A percentile compares a stretch with the other conserved stretches of the same genome.
Conservation (phyloP, 2,888 invertebrate genomes). For the Clitarchus hookeri region DNA sequence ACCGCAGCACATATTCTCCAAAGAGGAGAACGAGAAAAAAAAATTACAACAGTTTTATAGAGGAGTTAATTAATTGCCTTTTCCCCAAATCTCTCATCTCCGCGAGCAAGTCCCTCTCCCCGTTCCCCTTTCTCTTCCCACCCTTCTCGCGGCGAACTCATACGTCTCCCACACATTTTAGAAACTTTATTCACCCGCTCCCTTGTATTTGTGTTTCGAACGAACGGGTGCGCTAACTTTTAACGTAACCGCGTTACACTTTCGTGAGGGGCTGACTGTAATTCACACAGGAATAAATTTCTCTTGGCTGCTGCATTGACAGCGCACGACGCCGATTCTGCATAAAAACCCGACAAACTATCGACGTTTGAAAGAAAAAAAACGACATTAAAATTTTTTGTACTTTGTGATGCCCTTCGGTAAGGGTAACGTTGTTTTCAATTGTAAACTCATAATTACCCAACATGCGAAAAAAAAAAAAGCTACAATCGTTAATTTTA, state of each 20-base stretch:
- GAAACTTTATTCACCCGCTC: slow-evolving; percentile 14
- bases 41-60: slow-evolving; percentile 4
- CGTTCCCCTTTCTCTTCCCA: too few species aligned
- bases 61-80: slow-evolving; percentile 14
- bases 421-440: neutral
- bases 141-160: neutral
- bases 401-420: neutral
- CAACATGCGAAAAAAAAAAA: neutral
- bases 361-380: neutral
- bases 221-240: neutral
- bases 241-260: neutral
- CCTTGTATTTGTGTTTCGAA: neutral
- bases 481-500: too few species aligned
- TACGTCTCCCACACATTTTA: slow-evolving; percentile 8
- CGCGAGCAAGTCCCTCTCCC: neutral
- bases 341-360: neutral
- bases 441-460: neutral
- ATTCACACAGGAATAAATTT: neutral
- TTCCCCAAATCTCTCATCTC: neutral
- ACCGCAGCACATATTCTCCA: slow-evolving; percentile 1
- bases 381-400: neutral
- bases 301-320: neutral
- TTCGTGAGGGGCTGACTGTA: neutral
- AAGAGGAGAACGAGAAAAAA: neutral
- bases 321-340: neutral